Evolutionary conservation across 2,888 invertebrate genomes (phyloP), one percentile per base, ranked within the genome.

Genomic region (Flabesymbios commensalis): DNA sequence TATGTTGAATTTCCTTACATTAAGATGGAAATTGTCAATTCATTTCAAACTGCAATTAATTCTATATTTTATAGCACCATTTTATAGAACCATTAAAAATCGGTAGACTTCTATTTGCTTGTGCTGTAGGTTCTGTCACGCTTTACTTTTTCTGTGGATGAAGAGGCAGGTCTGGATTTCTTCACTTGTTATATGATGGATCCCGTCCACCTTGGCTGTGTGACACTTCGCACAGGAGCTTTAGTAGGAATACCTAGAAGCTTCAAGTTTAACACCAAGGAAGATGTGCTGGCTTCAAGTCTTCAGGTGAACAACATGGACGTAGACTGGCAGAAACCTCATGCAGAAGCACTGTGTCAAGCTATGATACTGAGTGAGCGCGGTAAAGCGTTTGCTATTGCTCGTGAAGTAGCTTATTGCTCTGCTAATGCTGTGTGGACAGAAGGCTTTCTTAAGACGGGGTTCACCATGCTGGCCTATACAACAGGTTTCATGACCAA

Each of bases 321-420:
- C 54, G 84, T 93, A 0, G 83, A 88, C 70, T 91, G 90, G 89
- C 83, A 84, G 36, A 85, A 88, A 0, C 86, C 87, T 60, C 85
- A 84, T 60, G 90, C 89, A 0, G 79, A 86, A 69, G 80, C 87
- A 58, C 83, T 93, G 47, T 82, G 88, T 53, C 83, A 90, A 17
- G 87, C 91, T 0, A 76, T 93, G 31, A 80, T 91, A 2, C 77
- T 93, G n/a, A 88, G 90, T 17, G 90, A 91, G 65, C 87, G 89
- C 65, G 92, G 91, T 10, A 88, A 92, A 78, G 85, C 90, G 63
- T 93, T 91, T 85, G 92, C 89, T 1, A 87, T 93, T 29, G 91
- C 91, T 60, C 86, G 89, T 70, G 89, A 92, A 80, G 86, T 93
- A 55, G 78, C 89, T 60, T 87, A 88, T 82, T 78, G 87, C 2